A percentile compares a stretch with the other conserved stretches of the same genome.
Evolutionary conservation across 2,888 invertebrate species (phyloP).

Genomic region (Sisyra nigra): DNA sequence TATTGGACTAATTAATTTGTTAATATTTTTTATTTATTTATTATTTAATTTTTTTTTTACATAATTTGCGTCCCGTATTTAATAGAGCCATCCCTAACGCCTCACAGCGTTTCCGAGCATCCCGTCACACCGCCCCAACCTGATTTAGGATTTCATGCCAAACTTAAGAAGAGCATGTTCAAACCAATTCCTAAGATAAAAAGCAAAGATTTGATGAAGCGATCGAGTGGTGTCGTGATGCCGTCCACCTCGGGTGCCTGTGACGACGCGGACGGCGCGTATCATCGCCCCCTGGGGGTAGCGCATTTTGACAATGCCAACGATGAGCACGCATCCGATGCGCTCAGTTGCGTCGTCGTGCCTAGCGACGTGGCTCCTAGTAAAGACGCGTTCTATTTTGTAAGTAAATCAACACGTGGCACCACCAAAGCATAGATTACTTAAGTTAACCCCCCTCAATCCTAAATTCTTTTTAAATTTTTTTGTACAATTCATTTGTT

Average conservation of each 20-base stretch:
- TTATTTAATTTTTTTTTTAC: background rate
- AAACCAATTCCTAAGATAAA: slow-evolving; percentile 24
- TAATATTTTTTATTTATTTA: too few relatives aligned
- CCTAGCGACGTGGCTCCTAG: slow-evolving; percentile 7
- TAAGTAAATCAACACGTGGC: slow-evolving; percentile 13
- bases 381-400: slow-evolving; percentile 15
- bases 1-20: too few relatives aligned
- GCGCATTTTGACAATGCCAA: background rate
- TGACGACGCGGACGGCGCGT: background rate
- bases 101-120: background rate
- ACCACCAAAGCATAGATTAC: too few relatives aligned
- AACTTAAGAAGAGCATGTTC: slow-evolving; percentile 23
- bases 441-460: background rate
- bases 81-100: background rate
- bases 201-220: slow-evolving; percentile 21
- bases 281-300: background rate
- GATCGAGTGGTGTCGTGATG: slow-evolving; percentile 14
- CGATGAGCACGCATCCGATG: background rate
- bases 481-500: background rate
- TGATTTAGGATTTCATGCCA: slow-evolving; percentile 14
- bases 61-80: background rate
- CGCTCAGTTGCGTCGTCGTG: background rate
- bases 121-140: background rate
- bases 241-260: background rate
- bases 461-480: background rate